Base-by-base conservation (phyloP, 2,888 invertebrate genomes). In the Epirrhoe alternata region DNA sequence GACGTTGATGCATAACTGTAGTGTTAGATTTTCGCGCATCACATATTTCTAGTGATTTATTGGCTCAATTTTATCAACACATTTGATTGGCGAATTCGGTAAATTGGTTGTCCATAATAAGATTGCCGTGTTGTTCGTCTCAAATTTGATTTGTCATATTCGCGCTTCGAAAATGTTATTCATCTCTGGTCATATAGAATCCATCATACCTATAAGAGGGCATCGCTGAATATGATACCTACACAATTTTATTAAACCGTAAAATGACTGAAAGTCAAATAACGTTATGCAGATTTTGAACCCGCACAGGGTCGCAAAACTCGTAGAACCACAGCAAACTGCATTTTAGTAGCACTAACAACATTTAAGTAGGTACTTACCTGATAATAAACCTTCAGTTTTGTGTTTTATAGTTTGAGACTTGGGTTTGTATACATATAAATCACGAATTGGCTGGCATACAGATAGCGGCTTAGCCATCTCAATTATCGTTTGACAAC, bases 391-490 rank as follows among this genome's bases (percentile, higher is more conserved):
- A n/a, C n/a, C n/a, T n/a, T n/a, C n/a, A n/a, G n/a, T n/a, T n/a
- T n/a, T n/a, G n/a, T n/a, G n/a, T n/a, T n/a, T n/a, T n/a, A n/a
- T n/a, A n/a, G n/a, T n/a, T n/a, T n/a, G n/a, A n/a, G n/a, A n/a
- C n/a, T n/a, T n/a, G n/a, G n/a, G n/a, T n/a, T n/a, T n/a, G n/a
- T n/a, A n/a, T n/a, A n/a, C n/a, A n/a, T 66, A 57, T 57, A 53
- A 61, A 53, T 61, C 57, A 53, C 53, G 57, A 66, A 61, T 61
- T 66, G 66, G 66, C 57, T 58, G 61, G 58, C 52, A 66, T 53
- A 49, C 61, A 61, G 49, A 31, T 31, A 45, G 58, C 47, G 61
- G 47, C 57, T 57, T n/a, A 61, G 53, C 35, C 49, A 45, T 61
- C 53, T 61, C 38, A 57, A 61, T 66, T 42, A 60, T 10, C 14